Evolutionary conservation across 2,797 vertebrate species (phyloP), one percentile per base, ranked within the genome.

Genomic region (Anguilla pacifica): DNA sequence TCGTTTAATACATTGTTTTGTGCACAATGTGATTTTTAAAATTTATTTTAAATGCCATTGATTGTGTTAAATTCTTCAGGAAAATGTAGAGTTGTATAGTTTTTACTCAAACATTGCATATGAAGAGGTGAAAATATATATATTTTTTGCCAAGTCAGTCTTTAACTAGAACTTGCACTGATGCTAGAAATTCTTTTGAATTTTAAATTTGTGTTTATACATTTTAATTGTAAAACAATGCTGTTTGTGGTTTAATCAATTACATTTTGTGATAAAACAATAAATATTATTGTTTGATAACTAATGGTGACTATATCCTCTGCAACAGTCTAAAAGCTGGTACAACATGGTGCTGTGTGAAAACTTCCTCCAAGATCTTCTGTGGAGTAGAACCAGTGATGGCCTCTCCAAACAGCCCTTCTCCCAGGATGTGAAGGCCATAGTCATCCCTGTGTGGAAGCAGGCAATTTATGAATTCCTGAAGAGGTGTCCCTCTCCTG

Each of bases 301-400:
- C 28, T 43, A 79, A 79, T 79, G 39, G 43, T 61, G 39, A 49
- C 15, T 28, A 7, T 67, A 1, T 17, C 46, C 15, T 31, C 15
- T 39, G 22, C 31, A 64, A 0, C 88, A 97, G 96, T 91, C 93
- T 43, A 89, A 85, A 86, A n/a, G 79, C 86, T 97, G 96, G 96
- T 96, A 96, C 90, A 25, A 57, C 11, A 72, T 72, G 11, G 94
- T 96, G 39, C 93, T 97, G 35, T 59, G 91, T 51, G 94, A 96
- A 90, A 92, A 94, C 91, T 90, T 96, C 85, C 94, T 97, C 25
- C 95, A 96, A 90, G 94, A 95, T 72, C 91, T 96, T 3, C 90
- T 96, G 22, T 94, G 93, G 0, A 91, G 89, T 0, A 84, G 93
- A 11, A 82, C 89, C 1, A 77, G 82, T 83, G 90, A 91, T 0